phyloP scores from a whole-genome alignment of 2,888 invertebrate genomes.

The Tenthredo scrophulariae region DNA sequence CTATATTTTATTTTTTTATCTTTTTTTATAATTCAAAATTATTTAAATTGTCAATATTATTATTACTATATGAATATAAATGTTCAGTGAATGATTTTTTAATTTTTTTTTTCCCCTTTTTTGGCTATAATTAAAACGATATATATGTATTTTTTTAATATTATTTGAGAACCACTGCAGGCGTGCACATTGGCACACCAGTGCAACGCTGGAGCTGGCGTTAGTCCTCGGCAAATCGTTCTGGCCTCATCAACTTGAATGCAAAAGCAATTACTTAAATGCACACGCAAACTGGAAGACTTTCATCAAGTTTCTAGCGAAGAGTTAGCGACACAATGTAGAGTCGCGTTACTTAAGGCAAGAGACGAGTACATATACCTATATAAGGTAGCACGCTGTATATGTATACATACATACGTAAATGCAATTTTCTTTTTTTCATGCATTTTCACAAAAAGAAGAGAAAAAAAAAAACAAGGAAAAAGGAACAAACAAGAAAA shows the following conservation, averaged over 20 bases:
- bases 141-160: neutral
- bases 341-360: neutral
- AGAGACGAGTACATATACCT: neutral
- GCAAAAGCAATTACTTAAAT: conserved; percentile 47
- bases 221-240: conserved; percentile 18
- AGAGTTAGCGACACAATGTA: conserved; percentile 41
- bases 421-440: neutral
- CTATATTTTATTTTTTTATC: too few species aligned
- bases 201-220: neutral
- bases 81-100: neutral
- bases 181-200: neutral
- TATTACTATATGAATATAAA: neutral
- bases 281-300: conserved; percentile 40
- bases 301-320: neutral
- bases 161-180: neutral
- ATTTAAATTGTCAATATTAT: too few species aligned
- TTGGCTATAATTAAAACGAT: neutral
- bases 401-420: neutral
- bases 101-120: too few species aligned
- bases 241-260: conserved; percentile 40
- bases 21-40: too few species aligned
- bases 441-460: neutral
- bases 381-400: neutral
- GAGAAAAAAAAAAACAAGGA: too few species aligned
- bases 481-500: too few species aligned